phyloP scores from a whole-genome alignment of 2,797 vertebrate genomes.

The Gymnopithys bicolor region DNA sequence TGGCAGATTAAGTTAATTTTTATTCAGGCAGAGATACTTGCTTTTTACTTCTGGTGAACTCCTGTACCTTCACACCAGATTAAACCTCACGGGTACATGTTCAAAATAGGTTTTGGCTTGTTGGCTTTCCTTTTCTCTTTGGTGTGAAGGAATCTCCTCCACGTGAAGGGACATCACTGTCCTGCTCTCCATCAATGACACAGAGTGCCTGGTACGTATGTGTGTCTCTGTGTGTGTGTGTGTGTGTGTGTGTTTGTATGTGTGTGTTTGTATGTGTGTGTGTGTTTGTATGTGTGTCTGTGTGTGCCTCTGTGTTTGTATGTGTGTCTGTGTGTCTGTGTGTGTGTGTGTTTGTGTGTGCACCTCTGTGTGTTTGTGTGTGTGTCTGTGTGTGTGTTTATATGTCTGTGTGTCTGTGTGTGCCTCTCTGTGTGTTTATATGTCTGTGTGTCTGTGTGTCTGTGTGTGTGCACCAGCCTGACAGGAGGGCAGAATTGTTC shows the following conservation, averaged over 20 bases:
- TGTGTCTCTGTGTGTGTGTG: fast-evolving
- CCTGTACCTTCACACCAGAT: conserved; percentile 13
- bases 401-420: too few relatives aligned
- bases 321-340: too few relatives aligned
- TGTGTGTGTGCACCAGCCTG: neutral
- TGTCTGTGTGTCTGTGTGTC: too few relatives aligned
- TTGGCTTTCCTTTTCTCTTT: neutral
- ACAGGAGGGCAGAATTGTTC: neutral
- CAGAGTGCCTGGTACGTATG: neutral
- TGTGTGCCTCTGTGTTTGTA: too few relatives aligned
- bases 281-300: too few relatives aligned
- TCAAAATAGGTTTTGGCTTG: neutral
- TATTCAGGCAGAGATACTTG: conserved; percentile 51
- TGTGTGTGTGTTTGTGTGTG: too few relatives aligned
- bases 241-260: too few relatives aligned
- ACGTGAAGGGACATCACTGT: neutral
- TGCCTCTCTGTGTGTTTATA: too few relatives aligned
- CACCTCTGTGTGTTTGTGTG: too few relatives aligned
- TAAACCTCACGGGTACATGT: neutral
- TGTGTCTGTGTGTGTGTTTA: too few relatives aligned
- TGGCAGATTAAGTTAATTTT: conserved; percentile 72
- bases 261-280: too few relatives aligned
- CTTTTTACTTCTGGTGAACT: conserved; percentile 43
- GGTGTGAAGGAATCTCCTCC: neutral
- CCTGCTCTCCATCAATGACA: neutral